Evolutionary conservation across 2,113 vertebrate species (phyloP).

Genomic region (Sinocyclocheilus anophthalmus): DNA sequence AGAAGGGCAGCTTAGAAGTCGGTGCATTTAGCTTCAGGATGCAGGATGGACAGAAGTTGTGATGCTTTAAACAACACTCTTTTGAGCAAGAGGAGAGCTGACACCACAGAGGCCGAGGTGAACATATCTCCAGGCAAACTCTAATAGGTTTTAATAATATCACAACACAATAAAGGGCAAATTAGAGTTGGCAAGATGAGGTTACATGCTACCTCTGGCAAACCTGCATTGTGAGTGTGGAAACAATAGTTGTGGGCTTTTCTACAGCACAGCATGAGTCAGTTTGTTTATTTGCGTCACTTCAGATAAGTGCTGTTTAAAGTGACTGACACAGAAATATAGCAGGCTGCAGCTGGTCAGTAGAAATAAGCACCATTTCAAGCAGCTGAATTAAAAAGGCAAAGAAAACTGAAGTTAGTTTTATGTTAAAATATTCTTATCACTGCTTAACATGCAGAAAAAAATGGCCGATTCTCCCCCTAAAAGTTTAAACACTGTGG

Average conservation of each 20-base stretch:
- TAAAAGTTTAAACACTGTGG: background rate
- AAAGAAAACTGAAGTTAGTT: background rate
- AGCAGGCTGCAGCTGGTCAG: constrained; percentile 7
- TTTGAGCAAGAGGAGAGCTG: background rate
- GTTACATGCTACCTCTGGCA: constrained; percentile 1
- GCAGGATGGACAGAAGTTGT: constrained; percentile 26
- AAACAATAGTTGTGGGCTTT: background rate
- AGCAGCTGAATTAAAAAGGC: background rate
- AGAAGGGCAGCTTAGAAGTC: constrained; percentile 78
- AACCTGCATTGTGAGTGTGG: constrained; percentile 5
- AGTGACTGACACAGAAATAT: background rate
- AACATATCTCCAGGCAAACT: constrained; percentile 24
- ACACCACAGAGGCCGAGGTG: constrained; percentile 25
- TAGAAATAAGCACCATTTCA: background rate
- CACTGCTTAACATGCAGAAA: background rate
- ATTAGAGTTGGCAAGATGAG: constrained; percentile 30
- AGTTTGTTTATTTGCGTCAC: too few relatives aligned
- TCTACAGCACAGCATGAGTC: too few relatives aligned
- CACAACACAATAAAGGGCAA: constrained; percentile 33
- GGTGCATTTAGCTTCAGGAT: constrained; percentile 39
- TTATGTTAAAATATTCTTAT: background rate
- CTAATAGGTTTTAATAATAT: constrained; percentile 32
- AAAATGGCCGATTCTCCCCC: background rate
- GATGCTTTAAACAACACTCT: background rate
- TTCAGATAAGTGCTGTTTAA: too few relatives aligned